phyloP scores from a whole-genome alignment of 2,797 vertebrate genomes.

The Sciurus vulgaris region DNA sequence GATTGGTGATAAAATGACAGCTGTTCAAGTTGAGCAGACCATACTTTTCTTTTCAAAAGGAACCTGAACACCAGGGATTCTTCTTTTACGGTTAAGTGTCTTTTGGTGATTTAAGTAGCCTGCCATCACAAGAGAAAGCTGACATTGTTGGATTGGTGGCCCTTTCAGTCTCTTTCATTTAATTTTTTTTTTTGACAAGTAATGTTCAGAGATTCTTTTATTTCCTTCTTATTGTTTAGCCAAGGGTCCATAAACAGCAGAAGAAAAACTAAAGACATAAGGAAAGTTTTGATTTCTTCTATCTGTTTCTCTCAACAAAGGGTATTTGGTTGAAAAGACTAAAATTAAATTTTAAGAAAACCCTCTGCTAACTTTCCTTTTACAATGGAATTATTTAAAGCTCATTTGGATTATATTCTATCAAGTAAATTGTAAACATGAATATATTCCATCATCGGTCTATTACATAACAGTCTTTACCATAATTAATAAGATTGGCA shows the following conservation, averaged over 20 bases:
- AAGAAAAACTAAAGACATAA: background rate
- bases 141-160: background rate
- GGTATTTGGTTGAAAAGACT: background rate
- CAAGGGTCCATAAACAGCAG: conserved; percentile 27
- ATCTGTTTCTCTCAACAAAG: background rate
- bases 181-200: background rate
- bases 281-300: background rate
- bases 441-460: background rate
- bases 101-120: conserved; percentile 66
- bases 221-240: background rate
- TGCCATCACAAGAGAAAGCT: conserved; percentile 49
- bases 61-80: conserved; percentile 61
- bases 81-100: conserved; percentile 23
- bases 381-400: background rate
- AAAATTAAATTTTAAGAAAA: background rate
- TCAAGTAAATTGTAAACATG: background rate
- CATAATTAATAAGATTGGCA: background rate
- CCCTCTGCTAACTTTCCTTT: background rate
- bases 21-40: background rate
- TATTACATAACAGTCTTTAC: background rate
- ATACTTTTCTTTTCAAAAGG: conserved; percentile 58
- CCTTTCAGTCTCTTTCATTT: conserved; percentile 55
- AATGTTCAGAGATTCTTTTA: background rate
- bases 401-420: background rate
- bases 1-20: conserved; percentile 40